A percentile compares a stretch with the other conserved stretches of the same genome.
Evolutionary conservation across 1,140 invertebrate genomes (phyloP).

Genomic region (Caenorhabditis brenneri): DNA sequence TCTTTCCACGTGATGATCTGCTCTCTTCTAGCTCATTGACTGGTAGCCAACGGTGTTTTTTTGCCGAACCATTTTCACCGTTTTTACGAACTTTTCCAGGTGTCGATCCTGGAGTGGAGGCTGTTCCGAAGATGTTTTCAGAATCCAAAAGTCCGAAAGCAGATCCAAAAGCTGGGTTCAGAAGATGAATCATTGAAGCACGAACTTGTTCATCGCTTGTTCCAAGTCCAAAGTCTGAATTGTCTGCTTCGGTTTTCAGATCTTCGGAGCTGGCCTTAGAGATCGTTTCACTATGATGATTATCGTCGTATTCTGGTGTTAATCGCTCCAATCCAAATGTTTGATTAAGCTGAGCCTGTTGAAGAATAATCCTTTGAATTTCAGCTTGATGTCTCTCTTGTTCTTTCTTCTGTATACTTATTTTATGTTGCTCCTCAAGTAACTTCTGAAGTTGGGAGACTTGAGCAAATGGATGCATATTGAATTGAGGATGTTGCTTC

Average conservation of each 20-base stretch:
- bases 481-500: background rate
- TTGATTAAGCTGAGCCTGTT: conserved; percentile 13
- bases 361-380: conserved; percentile 18
- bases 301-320: conserved; percentile 21
- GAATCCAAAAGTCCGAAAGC: conserved; percentile 1
- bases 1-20: conserved; percentile 39
- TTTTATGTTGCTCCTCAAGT: conserved; percentile 3
- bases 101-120: background rate
- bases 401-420: conserved; percentile 7
- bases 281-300: conserved; percentile 12
- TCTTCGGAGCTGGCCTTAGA: conserved; percentile 17
- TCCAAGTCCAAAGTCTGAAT: conserved; percentile 37
- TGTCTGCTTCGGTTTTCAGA: conserved; percentile 40
- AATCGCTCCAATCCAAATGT: background rate
- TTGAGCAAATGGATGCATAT: background rate
- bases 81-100: background rate
- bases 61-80: background rate
- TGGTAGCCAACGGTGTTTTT: conserved; percentile 48
- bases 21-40: conserved; percentile 50
- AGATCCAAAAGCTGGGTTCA: background rate
- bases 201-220: conserved; percentile 43
- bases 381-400: conserved; percentile 31
- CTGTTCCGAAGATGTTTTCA: background rate
- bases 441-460: background rate
- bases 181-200: conserved; percentile 46